Evolutionary conservation across 2,113 vertebrate species (phyloP).

Genomic region (Calcarius ornatus): DNA sequence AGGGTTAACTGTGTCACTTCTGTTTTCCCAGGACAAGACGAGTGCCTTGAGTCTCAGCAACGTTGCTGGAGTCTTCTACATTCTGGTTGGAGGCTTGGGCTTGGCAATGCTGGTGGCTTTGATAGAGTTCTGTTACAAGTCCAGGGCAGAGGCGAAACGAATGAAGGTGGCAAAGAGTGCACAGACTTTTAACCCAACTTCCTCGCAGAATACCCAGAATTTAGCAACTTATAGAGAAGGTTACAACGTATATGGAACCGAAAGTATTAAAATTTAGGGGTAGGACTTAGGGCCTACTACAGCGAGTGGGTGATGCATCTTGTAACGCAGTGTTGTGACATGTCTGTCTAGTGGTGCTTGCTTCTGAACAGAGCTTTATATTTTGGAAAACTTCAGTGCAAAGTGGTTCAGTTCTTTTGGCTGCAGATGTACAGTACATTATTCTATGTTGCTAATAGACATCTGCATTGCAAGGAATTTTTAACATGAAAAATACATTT

Average conservation of each 20-base stretch:
- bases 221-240: slow-evolving; percentile 99
- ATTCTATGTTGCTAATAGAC: slow-evolving; percentile 85
- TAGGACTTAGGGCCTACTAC: slow-evolving; percentile 95
- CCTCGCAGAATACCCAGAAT: slow-evolving; percentile 99
- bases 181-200: slow-evolving; percentile 98
- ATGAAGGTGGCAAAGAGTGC: slow-evolving; percentile 98
- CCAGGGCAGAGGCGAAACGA: slow-evolving; percentile 98
- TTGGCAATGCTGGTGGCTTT: slow-evolving; percentile 99
- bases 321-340: slow-evolving; percentile 85
- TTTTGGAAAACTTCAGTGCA: slow-evolving; percentile 78
- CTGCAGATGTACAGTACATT: slow-evolving; percentile 85
- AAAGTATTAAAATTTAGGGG: slow-evolving; percentile 99
- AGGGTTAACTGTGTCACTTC: slow-evolving; percentile 63
- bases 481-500: background rate
- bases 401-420: slow-evolving; percentile 88
- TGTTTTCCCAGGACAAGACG: slow-evolving; percentile 93
- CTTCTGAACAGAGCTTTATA: slow-evolving; percentile 78
- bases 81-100: slow-evolving; percentile 98
- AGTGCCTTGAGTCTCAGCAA: slow-evolving; percentile 99
- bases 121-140: slow-evolving; percentile 99
- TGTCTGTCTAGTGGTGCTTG: slow-evolving; percentile 90
- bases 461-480: slow-evolving; percentile 88
- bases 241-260: slow-evolving; percentile 99
- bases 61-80: slow-evolving; percentile 99
- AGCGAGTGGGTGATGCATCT: slow-evolving; percentile 90